Percentiles rank a stretch among this genome's conserved stretches.
phyloP scores from a whole-genome alignment of 2,113 vertebrate species.

The Sapajus apella region DNA sequence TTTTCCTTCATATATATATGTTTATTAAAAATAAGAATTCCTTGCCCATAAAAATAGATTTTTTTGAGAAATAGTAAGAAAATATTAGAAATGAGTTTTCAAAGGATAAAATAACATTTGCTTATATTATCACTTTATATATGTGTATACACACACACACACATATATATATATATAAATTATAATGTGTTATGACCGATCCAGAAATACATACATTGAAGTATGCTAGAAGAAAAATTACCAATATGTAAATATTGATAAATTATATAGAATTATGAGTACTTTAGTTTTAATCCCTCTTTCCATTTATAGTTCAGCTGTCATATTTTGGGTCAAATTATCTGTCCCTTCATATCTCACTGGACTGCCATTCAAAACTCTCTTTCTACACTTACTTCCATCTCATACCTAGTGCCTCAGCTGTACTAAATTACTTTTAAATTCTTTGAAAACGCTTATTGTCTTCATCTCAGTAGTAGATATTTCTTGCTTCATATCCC shows the following conservation, averaged over 20 bases:
- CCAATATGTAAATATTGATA: neutral
- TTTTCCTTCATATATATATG: neutral
- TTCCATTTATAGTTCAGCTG: neutral
- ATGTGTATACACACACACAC: neutral
- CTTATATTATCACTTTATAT: neutral
- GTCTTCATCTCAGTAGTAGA: neutral
- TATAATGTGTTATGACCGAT: neutral
- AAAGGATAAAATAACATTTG: neutral
- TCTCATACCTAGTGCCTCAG: neutral
- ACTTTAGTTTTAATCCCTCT: neutral
- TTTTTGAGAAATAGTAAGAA: neutral
- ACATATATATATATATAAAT: neutral
- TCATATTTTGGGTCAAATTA: neutral
- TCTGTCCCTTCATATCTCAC: neutral
- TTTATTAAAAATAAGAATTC: neutral
- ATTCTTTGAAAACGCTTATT: neutral
- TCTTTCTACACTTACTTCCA: neutral
- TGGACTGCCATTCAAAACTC: neutral
- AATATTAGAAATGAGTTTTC: neutral
- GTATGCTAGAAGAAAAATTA: neutral
- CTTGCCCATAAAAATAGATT: neutral
- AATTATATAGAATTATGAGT: neutral
- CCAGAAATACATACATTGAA: neutral
- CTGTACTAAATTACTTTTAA: neutral
- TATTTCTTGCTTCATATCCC: neutral